phyloP scores from a whole-genome alignment of 2,113 vertebrate species.

The Mionectes macconnelli region DNA sequence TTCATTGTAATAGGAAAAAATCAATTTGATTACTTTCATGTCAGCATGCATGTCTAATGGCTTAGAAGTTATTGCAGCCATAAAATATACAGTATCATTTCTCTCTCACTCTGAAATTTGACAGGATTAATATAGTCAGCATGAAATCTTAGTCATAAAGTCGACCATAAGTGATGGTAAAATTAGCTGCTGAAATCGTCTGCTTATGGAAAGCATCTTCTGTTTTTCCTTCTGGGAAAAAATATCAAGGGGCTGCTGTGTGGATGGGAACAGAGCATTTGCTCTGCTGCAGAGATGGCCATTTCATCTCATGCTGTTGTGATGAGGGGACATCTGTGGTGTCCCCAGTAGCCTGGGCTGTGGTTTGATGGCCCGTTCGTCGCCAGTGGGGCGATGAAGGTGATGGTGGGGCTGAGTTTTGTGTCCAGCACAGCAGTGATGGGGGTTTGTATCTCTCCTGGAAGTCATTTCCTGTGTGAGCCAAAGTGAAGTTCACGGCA shows the following conservation, averaged over 20 bases:
- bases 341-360: not conserved
- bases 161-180: constrained; percentile 19
- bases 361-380: accelerated
- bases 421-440: not conserved
- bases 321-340: accelerated
- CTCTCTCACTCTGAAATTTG: constrained; percentile 49
- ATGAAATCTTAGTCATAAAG: constrained; percentile 58
- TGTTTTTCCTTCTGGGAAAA: constrained; percentile 36
- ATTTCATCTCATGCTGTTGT: not conserved
- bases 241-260: not conserved
- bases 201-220: constrained; percentile 47
- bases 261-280: not conserved
- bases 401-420: not conserved
- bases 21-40: constrained; percentile 56
- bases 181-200: constrained; percentile 38
- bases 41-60: constrained; percentile 53
- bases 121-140: constrained; percentile 59
- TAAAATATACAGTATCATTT: constrained; percentile 55
- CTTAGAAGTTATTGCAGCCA: constrained; percentile 45
- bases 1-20: constrained; percentile 48
- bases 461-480: accelerated
- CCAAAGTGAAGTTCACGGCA: accelerated
- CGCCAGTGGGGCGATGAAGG: accelerated
- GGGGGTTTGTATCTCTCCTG: not conserved
- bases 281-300: not conserved